Conservation (phyloP, 2,888 invertebrate species). For the Papilio gigon region DNA sequence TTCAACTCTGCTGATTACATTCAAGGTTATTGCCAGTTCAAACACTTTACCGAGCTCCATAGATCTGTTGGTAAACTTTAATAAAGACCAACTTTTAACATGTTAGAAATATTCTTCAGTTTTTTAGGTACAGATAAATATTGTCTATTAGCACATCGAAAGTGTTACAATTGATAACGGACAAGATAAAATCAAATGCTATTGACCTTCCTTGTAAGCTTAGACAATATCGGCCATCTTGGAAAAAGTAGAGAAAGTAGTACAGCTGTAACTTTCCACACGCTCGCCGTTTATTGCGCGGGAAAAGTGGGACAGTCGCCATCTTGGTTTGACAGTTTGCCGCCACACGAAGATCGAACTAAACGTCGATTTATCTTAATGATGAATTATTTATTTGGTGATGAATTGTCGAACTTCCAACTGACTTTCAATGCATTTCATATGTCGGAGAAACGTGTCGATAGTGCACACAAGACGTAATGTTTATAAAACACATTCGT, state of each 20-base stretch:
- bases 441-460: constrained; percentile 16
- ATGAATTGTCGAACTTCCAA: background rate
- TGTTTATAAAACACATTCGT: constrained; percentile 44
- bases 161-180: constrained; percentile 40
- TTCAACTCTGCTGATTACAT: no score
- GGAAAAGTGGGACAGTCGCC: constrained; percentile 79
- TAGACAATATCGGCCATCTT: constrained; percentile 74
- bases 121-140: background rate
- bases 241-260: constrained; percentile 83
- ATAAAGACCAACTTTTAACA: no score
- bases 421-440: background rate
- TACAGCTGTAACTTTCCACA: constrained; percentile 81
- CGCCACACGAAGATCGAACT: constrained; percentile 52
- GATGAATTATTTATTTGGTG: background rate
- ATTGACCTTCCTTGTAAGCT: constrained; percentile 72
- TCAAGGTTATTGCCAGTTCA: no score
- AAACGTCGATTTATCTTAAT: constrained; percentile 26
- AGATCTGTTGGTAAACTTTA: no score
- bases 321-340: constrained; percentile 73
- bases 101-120: no score
- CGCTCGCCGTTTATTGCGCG: constrained; percentile 72
- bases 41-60: no score
- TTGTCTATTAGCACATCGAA: background rate
- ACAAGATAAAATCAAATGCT: constrained; percentile 53
- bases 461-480: constrained; percentile 26